Conservation (phyloP, 1,140 invertebrate genomes). For the Caenorhabditis brenneri region DNA sequence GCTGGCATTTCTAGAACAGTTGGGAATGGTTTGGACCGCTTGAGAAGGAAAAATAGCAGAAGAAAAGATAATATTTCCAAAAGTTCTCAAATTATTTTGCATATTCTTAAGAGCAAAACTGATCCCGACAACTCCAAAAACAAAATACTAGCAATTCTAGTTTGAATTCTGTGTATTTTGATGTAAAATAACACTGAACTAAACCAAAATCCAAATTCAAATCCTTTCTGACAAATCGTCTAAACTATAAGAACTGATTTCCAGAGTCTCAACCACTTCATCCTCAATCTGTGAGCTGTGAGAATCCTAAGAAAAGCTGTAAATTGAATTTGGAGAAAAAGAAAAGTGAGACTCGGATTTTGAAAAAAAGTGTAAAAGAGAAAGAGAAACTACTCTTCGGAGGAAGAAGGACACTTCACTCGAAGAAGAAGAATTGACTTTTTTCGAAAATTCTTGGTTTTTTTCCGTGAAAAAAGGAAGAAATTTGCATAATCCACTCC, state of each 20-base stretch:
- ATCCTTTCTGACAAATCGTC: neutral
- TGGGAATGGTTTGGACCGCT: too few species aligned
- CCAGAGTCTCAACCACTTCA: neutral
- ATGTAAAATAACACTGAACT: too few species aligned
- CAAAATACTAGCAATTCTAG: too few species aligned
- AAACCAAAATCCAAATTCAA: neutral
- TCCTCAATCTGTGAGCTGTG: neutral
- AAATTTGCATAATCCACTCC: slow-evolving; percentile 14
- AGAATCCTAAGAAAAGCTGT: slow-evolving; percentile 11
- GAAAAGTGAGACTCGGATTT: neutral
- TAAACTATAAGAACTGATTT: neutral
- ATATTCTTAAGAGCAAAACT: too few species aligned
- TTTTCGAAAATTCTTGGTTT: neutral
- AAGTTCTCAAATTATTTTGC: too few species aligned
- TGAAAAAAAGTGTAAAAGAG: neutral
- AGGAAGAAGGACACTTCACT: neutral
- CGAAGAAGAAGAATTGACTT: neutral
- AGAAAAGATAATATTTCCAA: too few species aligned
- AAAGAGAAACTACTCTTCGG: neutral
- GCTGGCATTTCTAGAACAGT: too few species aligned
- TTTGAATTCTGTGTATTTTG: too few species aligned
- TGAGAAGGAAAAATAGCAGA: too few species aligned
- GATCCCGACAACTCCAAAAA: too few species aligned
- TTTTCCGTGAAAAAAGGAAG: neutral
- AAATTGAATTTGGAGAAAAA: slow-evolving; percentile 1